Conservation (phyloP, 2,797 vertebrate species). For the Acipenser transmontanus region DNA sequence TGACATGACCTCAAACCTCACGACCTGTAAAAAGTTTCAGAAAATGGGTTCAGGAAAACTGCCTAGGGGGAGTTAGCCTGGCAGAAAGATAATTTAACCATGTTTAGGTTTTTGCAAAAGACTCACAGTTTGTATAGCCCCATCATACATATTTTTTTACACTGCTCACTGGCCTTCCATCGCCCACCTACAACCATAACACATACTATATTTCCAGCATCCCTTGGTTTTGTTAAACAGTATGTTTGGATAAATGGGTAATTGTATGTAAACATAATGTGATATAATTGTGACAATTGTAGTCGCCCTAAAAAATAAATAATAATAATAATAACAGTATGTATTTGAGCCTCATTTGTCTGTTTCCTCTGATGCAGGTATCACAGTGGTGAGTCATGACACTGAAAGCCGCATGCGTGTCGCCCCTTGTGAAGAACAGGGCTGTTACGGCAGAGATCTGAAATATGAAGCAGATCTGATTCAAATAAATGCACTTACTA, state of each 20-base stretch:
- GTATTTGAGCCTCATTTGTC: neutral
- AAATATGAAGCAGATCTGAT: conserved; percentile 21
- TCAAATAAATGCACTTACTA: conserved; percentile 26
- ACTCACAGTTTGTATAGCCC: too few species aligned
- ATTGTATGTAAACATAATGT: too few species aligned
- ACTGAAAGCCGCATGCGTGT: conserved; percentile 25
- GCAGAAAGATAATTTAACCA: too few species aligned
- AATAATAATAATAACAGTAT: neutral
- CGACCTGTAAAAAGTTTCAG: conserved; percentile 11
- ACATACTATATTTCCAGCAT: too few species aligned
- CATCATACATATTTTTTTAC: too few species aligned
- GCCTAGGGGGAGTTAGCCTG: too few species aligned
- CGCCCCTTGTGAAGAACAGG: conserved; percentile 25
- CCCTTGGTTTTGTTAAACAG: neutral
- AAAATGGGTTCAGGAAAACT: too few species aligned
- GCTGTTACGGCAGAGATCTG: conserved; percentile 26
- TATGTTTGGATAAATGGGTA: neutral
- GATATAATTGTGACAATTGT: too few species aligned
- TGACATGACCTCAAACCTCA: conserved; percentile 28
- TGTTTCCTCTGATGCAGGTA: conserved; percentile 16
- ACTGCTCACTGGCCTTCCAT: too few species aligned
- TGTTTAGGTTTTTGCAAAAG: too few species aligned
- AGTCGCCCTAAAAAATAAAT: too few species aligned
- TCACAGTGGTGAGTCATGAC: conserved; percentile 29
- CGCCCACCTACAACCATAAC: too few species aligned